phyloP scores from a whole-genome alignment of 2,113 vertebrate genomes.

The Toxotes chatareus region DNA sequence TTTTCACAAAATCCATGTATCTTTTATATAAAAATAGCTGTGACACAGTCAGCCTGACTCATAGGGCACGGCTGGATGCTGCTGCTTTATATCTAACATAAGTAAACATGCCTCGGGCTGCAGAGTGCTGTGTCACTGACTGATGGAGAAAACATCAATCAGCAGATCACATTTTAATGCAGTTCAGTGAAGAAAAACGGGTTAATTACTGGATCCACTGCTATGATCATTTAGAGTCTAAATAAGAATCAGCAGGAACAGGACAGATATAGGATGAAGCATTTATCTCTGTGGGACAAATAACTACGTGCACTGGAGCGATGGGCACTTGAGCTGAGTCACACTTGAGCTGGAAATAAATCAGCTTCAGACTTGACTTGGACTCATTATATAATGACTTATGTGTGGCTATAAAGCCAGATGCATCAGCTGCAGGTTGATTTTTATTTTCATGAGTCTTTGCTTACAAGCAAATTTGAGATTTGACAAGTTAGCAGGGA shows the following conservation, averaged over 20 bases:
- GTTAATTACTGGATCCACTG: not conserved
- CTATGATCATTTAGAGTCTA: not conserved
- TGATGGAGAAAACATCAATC: not conserved
- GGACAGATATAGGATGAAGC: not conserved
- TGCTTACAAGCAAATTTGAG: too few relatives aligned
- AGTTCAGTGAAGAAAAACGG: not conserved
- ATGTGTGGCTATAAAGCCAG: not conserved
- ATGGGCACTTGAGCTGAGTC: not conserved
- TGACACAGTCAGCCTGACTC: constrained; percentile 20
- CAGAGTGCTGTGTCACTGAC: not conserved
- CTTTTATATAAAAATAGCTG: constrained; percentile 23
- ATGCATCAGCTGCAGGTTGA: not conserved
- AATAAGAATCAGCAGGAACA: not conserved
- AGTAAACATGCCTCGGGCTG: constrained; percentile 14
- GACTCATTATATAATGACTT: not conserved
- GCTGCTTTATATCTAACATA: constrained; percentile 22
- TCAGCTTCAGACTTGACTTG: not conserved
- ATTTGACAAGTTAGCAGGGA: too few relatives aligned
- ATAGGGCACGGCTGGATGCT: constrained; percentile 1
- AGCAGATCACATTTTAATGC: not conserved
- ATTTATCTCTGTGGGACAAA: not conserved
- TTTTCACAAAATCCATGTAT: not conserved
- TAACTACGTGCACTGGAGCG: not conserved
- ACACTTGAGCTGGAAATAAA: too few relatives aligned
- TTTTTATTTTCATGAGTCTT: too few relatives aligned